Percentiles rank a stretch among this genome's conserved stretches.
Conservation (phyloP, 2,888 invertebrate species). For the Poecilobothrus nobilitatus region DNA sequence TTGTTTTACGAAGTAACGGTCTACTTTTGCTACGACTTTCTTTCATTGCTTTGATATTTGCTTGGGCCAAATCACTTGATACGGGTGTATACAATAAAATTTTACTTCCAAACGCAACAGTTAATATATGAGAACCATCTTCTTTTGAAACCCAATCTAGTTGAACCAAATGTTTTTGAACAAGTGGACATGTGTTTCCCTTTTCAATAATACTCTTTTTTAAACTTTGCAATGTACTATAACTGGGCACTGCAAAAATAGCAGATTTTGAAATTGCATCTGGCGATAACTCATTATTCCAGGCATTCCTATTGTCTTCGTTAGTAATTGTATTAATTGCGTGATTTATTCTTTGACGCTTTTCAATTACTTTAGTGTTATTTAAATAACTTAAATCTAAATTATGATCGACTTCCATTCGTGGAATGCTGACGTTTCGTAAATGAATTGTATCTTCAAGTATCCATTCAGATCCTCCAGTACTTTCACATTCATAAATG, state of each 20-base stretch:
- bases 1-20: conserved; percentile 80
- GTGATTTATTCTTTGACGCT: conserved; percentile 73
- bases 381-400: conserved; percentile 75
- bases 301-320: conserved; percentile 58
- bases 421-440: conserved; percentile 80
- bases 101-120: conserved; percentile 90
- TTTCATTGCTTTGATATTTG: conserved; percentile 85
- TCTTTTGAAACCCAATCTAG: conserved; percentile 99
- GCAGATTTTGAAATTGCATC: conserved; percentile 36
- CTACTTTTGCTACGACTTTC: conserved; percentile 76
- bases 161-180: conserved; percentile 88
- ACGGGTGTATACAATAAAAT: conserved; percentile 88
- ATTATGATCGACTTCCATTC: conserved; percentile 72
- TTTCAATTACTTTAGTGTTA: conserved; percentile 69
- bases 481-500: conserved; percentile 98
- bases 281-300: conserved; percentile 46
- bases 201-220: conserved; percentile 83
- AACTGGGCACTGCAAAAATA: conserved; percentile 79
- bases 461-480: conserved; percentile 90
- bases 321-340: conserved; percentile 73
- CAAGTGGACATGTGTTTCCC: conserved; percentile 82
- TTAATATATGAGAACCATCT: conserved; percentile 95
- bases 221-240: conserved; percentile 79
- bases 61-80: conserved; percentile 88
- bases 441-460: conserved; percentile 92